phyloP scores from a whole-genome alignment of 2,113 vertebrate genomes.

The Gymnobelideus leadbeateri region DNA sequence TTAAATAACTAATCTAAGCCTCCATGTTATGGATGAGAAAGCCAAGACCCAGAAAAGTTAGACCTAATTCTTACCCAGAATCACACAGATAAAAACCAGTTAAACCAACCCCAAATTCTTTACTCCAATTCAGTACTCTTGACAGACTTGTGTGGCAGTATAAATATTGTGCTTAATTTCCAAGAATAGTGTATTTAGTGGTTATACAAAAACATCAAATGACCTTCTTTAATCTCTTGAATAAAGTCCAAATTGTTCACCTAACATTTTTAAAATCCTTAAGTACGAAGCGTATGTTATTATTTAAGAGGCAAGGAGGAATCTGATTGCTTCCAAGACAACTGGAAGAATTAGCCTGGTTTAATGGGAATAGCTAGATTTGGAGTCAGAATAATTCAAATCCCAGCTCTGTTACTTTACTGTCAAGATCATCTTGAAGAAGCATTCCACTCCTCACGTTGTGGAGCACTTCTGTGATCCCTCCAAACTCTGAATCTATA shows the following conservation, averaged over 20 bases:
- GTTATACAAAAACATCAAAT: not conserved
- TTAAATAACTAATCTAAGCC: too few species aligned
- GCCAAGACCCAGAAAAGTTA: not conserved
- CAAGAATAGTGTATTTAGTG: not conserved
- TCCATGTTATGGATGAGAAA: slow-evolving; percentile 16
- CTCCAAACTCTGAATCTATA: not conserved
- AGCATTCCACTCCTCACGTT: not conserved
- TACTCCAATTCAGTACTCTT: too few species aligned
- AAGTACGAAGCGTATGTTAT: not conserved
- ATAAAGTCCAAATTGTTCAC: not conserved
- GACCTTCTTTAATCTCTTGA: not conserved
- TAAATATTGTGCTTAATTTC: not conserved
- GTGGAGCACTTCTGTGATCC: not conserved
- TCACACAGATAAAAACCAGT: too few species aligned
- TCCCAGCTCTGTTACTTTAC: not conserved
- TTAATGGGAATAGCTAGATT: not conserved
- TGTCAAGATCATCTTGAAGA: not conserved
- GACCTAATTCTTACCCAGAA: not conserved
- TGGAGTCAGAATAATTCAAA: not conserved
- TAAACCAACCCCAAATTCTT: too few species aligned
- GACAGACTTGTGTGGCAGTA: not conserved
- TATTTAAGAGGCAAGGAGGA: not conserved
- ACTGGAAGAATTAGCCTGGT: not conserved
- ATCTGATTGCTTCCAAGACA: not conserved
- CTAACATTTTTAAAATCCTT: not conserved